A percentile compares a stretch with the other conserved stretches of the same genome.
These are phyloP conservation scores for Reticulitermes speratus DNA, from an alignment of 1,140 invertebrate species.

Conservation along the genomic window DNA sequence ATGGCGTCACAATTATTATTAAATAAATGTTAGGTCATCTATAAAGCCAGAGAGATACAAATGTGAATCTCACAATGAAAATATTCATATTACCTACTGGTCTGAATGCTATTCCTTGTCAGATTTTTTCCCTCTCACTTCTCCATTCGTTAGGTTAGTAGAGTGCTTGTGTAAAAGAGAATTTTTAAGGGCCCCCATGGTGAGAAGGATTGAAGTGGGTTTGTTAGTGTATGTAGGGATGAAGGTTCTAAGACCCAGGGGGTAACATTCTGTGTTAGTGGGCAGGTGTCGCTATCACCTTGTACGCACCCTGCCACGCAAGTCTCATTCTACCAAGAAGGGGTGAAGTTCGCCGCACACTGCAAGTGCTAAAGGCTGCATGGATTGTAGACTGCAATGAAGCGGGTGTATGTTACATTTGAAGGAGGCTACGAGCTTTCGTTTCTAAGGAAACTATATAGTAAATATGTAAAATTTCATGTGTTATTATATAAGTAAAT, in stretches of 20 bases:
- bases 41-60: not conserved
- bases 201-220: not conserved
- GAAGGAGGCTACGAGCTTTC: too few relatives aligned
- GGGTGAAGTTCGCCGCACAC: too few relatives aligned
- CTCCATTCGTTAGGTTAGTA: not conserved
- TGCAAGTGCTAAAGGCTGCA: too few relatives aligned
- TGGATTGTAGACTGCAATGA: too few relatives aligned
- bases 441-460: too few relatives aligned
- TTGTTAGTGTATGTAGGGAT: not conserved
- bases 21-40: conserved; percentile 4
- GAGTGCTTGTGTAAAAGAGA: not conserved
- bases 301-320: not conserved
- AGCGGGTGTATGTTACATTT: too few relatives aligned
- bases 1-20: not conserved
- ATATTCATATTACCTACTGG: not conserved
- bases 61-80: conserved; percentile 7
- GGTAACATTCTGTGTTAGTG: conserved; percentile 10
- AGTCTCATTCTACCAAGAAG: too few relatives aligned
- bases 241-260: not conserved
- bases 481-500: too few relatives aligned
- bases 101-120: not conserved
- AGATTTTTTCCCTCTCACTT: not conserved
- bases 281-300: conserved; percentile 6
- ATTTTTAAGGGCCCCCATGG: conserved; percentile 9
- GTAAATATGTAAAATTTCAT: too few relatives aligned